A percentile compares a stretch with the other conserved stretches of the same genome.
phyloP scores from a whole-genome alignment of 2,888 invertebrate species.

The Polyommatus iphigenia region DNA sequence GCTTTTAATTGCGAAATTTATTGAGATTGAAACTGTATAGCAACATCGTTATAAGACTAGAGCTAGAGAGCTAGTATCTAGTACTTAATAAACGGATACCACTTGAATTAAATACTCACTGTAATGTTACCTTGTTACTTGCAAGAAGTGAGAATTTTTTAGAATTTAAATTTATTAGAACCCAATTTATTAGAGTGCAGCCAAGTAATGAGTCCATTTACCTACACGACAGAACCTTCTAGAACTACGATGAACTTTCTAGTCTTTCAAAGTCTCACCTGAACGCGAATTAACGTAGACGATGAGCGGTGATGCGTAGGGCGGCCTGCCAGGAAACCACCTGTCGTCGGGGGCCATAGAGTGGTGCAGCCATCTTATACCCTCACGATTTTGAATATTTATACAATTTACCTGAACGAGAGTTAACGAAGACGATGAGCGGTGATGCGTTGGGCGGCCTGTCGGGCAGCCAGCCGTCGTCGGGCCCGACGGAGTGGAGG shows the following conservation, averaged over 20 bases:
- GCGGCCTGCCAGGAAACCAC: conserved; percentile 91
- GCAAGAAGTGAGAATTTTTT: no score
- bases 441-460: conserved; percentile 92
- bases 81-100: no score
- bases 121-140: no score
- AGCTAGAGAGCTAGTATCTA: no score
- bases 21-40: background rate
- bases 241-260: background rate
- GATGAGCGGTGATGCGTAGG: conserved; percentile 93
- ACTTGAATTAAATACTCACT: no score
- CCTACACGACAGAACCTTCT: background rate
- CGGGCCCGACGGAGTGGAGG: conserved; percentile 92
- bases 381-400: background rate
- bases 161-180: no score
- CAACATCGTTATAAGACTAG: background rate
- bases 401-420: conserved; percentile 86
- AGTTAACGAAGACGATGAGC: conserved; percentile 97
- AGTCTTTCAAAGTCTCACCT: no score
- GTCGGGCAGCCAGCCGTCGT: conserved; percentile 94
- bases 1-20: background rate
- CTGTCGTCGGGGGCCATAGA: conserved; percentile 88
- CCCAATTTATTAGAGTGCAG: no score
- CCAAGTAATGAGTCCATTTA: no score
- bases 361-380: no score
- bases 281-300: conserved; percentile 99